These are phyloP conservation scores for Noctua janthina DNA, from an alignment of 2,888 invertebrate species.

Conservation along the genomic window DNA sequence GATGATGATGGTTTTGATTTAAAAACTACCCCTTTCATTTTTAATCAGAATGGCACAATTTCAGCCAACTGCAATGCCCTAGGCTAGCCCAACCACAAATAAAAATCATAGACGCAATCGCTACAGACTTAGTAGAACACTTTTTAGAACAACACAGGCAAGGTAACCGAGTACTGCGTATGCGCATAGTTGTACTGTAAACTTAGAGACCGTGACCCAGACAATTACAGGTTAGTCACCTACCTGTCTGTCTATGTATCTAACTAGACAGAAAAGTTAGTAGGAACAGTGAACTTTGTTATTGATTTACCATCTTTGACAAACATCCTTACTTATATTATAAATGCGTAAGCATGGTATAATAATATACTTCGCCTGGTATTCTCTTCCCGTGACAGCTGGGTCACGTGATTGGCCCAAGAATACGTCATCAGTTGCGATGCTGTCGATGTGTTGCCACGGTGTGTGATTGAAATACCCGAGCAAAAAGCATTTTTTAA, in stretches of 20 bases:
- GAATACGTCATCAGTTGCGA: too few relatives aligned
- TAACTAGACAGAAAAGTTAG: neutral
- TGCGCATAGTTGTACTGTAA: neutral
- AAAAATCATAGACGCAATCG: neutral
- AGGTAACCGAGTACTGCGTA: conserved; percentile 28
- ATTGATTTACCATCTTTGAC: neutral
- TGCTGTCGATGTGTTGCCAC: too few relatives aligned
- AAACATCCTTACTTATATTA: neutral
- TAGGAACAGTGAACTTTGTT: neutral
- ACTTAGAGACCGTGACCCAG: conserved; percentile 43
- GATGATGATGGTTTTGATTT: neutral
- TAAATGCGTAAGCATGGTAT: too few relatives aligned
- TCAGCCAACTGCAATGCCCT: neutral
- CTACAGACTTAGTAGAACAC: neutral
- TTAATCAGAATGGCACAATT: neutral
- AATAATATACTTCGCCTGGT: too few relatives aligned
- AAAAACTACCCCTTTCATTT: neutral
- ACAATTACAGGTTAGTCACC: conserved; percentile 29
- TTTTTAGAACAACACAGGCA: conserved; percentile 7
- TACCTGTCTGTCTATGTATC: conserved; percentile 18
- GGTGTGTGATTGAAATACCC: too few relatives aligned
- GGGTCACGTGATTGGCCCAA: too few relatives aligned
- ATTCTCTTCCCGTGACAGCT: too few relatives aligned
- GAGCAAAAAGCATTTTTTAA: too few relatives aligned
- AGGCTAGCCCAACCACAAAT: too few relatives aligned